A percentile compares a stretch with the other conserved stretches of the same genome.
phyloP scores from a whole-genome alignment of 1,140 invertebrate genomes.

The Andrena cerasifolii region DNA sequence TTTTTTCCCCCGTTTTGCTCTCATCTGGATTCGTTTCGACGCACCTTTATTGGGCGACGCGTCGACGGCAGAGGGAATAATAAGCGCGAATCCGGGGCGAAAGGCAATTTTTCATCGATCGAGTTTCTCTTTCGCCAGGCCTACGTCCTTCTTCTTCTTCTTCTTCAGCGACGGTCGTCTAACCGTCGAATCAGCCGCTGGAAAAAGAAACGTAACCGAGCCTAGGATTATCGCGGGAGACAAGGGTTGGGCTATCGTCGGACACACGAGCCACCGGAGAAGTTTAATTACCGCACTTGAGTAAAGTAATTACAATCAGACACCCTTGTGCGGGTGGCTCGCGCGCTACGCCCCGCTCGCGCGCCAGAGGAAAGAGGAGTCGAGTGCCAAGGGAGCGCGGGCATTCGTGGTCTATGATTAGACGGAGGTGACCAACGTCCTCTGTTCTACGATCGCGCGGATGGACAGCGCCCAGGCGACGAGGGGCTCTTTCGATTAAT shows the following conservation, averaged over 20 bases:
- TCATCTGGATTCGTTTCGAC: constrained; percentile 50
- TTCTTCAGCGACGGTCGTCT: background rate
- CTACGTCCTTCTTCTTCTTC: too few relatives aligned
- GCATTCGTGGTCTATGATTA: constrained; percentile 80
- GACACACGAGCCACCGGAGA: constrained; percentile 74
- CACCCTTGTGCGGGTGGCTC: constrained; percentile 73
- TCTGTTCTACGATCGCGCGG: constrained; percentile 45
- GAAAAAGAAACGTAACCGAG: constrained; percentile 69
- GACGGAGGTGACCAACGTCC: constrained; percentile 73
- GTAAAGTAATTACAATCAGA: constrained; percentile 82
- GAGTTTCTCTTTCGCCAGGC: too few relatives aligned
- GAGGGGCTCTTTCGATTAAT: constrained; percentile 81
- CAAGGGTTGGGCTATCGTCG: constrained; percentile 37
- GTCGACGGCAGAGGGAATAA: constrained; percentile 53
- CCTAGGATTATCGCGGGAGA: constrained; percentile 63
- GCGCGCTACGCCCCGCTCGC: constrained; percentile 19
- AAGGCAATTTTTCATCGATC: constrained; percentile 39
- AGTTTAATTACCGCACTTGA: constrained; percentile 82
- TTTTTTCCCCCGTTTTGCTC: constrained; percentile 21
- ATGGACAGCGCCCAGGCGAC: constrained; percentile 38
- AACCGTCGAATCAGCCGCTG: constrained; percentile 16
- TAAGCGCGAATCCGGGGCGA: constrained; percentile 53
- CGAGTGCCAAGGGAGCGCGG: constrained; percentile 75
- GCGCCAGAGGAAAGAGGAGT: constrained; percentile 71
- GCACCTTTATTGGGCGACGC: constrained; percentile 41